Evolutionary conservation across 1,140 invertebrate genomes (phyloP).

Genomic region (Tetragonula clypearis): DNA sequence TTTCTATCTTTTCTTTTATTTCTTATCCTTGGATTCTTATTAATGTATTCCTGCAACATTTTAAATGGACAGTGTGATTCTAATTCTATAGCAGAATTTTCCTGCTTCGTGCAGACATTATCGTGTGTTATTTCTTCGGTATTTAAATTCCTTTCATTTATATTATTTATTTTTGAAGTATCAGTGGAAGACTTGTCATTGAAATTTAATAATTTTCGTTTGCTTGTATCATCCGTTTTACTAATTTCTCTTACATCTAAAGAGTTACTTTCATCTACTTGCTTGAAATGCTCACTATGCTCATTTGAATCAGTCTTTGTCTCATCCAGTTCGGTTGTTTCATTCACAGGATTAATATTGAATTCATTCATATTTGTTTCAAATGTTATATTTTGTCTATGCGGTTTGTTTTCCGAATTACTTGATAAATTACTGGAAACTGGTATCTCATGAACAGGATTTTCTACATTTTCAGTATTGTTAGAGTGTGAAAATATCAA

Average conservation of each 20-base stretch:
- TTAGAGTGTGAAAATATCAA: not conserved
- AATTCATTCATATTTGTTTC: not conserved
- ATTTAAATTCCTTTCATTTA: not conserved
- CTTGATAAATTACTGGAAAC: not conserved
- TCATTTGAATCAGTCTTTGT: not conserved
- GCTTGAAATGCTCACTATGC: not conserved
- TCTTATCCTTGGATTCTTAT: not conserved
- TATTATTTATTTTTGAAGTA: not conserved
- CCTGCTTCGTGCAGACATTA: not conserved
- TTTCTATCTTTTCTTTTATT: not conserved
- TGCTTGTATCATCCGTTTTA: no score
- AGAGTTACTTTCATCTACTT: not conserved
- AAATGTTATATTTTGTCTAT: not conserved
- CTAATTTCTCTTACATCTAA: not conserved
- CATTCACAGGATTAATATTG: not conserved
- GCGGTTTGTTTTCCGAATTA: not conserved
- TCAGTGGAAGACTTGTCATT: not conserved
- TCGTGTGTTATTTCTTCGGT: not conserved
- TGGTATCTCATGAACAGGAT: not conserved
- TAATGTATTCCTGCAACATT: not conserved
- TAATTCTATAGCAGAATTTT: no score
- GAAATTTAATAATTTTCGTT: not conserved
- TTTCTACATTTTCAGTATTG: not conserved
- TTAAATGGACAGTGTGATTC: not conserved
- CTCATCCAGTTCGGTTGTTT: not conserved